Evolutionary conservation across 1,140 invertebrate genomes (phyloP).

Genomic region (Brachionus koreanus): DNA sequence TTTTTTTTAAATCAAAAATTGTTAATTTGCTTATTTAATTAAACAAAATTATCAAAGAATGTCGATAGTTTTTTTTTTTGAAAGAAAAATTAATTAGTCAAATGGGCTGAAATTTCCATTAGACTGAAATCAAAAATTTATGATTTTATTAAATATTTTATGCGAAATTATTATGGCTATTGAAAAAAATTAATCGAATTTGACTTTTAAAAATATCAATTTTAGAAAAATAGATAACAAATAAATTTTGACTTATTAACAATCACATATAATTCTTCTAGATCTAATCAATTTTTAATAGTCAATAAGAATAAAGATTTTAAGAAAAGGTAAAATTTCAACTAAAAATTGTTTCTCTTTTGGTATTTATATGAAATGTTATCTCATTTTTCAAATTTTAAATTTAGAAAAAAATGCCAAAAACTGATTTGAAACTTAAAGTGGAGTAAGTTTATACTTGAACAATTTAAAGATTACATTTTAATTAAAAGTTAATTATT

Average conservation of each 20-base stretch:
- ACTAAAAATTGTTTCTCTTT: neutral
- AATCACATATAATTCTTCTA: neutral
- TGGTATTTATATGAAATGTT: neutral
- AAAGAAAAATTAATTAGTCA: neutral
- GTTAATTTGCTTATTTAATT: too few species aligned
- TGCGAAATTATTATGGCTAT: neutral
- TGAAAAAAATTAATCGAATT: neutral
- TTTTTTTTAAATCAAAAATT: too few species aligned
- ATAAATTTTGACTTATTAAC: neutral
- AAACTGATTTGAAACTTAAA: neutral
- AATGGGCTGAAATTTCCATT: neutral
- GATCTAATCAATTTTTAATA: slow-evolving; percentile 4
- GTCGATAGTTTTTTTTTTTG: neutral
- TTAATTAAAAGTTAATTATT: neutral
- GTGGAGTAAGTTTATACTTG: too few species aligned
- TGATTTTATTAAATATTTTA: neutral
- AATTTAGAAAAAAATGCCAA: neutral
- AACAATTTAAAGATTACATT: neutral
- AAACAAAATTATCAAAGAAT: too few species aligned
- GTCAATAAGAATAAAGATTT: neutral
- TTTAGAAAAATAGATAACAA: neutral
- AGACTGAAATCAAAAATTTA: neutral
- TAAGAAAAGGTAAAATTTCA: neutral
- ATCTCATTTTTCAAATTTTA: neutral
- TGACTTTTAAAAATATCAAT: neutral